These are phyloP conservation scores for Tenrec ecaudatus DNA, from an alignment of 2,113 vertebrate genomes.

Conservation along the genomic window DNA sequence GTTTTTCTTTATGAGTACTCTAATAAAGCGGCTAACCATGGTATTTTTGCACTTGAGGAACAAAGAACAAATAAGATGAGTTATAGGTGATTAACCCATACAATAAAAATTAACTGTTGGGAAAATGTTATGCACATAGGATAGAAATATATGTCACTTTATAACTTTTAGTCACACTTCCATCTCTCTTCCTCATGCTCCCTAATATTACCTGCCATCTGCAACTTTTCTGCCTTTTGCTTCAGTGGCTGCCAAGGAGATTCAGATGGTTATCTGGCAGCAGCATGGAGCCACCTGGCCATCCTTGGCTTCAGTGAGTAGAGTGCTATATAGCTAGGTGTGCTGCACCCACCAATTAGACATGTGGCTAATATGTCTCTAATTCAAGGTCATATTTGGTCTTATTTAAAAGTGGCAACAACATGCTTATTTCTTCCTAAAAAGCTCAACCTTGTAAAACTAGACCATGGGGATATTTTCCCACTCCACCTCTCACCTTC, in stretches of 20 bases:
- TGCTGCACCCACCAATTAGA: slow-evolving; percentile 58
- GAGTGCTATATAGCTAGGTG: not conserved
- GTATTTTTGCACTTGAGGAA: not conserved
- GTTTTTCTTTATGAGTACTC: slow-evolving; percentile 14
- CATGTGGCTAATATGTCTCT: slow-evolving; percentile 23
- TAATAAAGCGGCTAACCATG: not conserved
- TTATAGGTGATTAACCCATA: too few relatives aligned
- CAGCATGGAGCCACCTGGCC: slow-evolving; percentile 72
- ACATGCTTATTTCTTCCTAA: slow-evolving; percentile 42
- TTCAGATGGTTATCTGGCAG: slow-evolving; percentile 71
- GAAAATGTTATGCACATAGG: too few relatives aligned
- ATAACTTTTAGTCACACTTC: slow-evolving; percentile 27
- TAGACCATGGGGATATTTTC: not conserved
- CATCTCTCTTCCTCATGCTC: slow-evolving; percentile 39
- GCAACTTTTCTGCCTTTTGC: slow-evolving; percentile 68
- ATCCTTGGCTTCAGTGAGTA: slow-evolving; percentile 19
- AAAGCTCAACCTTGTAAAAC: slow-evolving; percentile 30
- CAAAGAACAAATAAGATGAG: not conserved
- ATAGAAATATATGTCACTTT: not conserved
- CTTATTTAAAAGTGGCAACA: slow-evolving; percentile 37
- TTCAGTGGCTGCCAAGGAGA: slow-evolving; percentile 69
- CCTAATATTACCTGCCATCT: slow-evolving; percentile 73
- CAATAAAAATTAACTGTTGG: too few relatives aligned
- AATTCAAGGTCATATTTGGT: slow-evolving; percentile 55
- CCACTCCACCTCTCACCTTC: slow-evolving; percentile 47